Evolutionary conservation across 2,888 invertebrate species (phyloP), one percentile per base, ranked within the genome.

Genomic region (Dioctria linearis): DNA sequence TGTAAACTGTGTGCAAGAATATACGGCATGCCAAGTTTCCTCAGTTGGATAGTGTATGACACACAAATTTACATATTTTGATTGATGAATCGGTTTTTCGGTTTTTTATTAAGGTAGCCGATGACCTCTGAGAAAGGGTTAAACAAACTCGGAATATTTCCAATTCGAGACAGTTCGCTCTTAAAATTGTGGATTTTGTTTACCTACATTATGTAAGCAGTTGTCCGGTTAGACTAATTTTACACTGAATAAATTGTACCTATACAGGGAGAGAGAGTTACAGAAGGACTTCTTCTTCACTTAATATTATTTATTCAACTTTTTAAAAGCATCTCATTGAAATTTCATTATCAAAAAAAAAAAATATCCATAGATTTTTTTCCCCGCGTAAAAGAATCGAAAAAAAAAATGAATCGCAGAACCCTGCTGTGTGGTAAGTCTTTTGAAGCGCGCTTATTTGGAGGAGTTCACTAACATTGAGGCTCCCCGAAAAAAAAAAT

Each of bases 1-100:
- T 82, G 82, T 25, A 25, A 1, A 25, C 25, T 25, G 25, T 25
- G 2, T 82, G 79, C 69, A 37, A 51, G 25, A 49, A 51, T 46
- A 66, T 25, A 25, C 25, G 2, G 25, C 25, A 25, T 57, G 61
- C 42, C 73, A 80, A 25, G 65, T 66, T 25, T 25, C 25, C 0
- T 25, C 80, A 2, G 78, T 73, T 76, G 57, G 82, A 80, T 57
- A 82, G 66, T 59, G 63, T 82, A 79, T 82, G 82, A 82, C 80
- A 82, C 63, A 80, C 59, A 75, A 82, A 82, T 80, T 82, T 80
- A 82, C 80, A 80, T 80, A 79, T 67, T 80, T 67, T 75, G 78
- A 80, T 76, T 82, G 82, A 82, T 82, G 82, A 80, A 82, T 82
- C 67, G 59, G 78, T 65, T 67, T 25, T 79, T 79, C 59, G 76